A percentile compares a stretch with the other conserved stretches of the same genome.
These are phyloP conservation scores for Ictalurus punctatus DNA, from an alignment of 2,113 vertebrate genomes.

Conservation along the genomic window DNA sequence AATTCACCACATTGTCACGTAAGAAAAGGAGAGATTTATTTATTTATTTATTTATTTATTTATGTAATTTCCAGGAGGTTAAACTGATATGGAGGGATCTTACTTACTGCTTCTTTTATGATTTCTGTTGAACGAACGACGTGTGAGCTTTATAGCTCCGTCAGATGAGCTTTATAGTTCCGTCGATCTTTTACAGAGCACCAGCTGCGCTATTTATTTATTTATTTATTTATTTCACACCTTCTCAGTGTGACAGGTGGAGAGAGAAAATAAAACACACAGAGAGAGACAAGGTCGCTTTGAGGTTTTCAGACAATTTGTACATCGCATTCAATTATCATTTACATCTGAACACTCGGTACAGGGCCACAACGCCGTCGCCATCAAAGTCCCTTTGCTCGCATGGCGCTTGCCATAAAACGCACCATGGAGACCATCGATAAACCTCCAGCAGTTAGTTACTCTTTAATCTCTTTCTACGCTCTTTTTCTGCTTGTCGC, in stretches of 20 bases:
- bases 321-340: background rate
- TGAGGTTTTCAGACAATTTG: slow-evolving; percentile 21
- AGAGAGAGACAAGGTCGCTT: background rate
- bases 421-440: slow-evolving; percentile 9
- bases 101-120: background rate
- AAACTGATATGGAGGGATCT: background rate
- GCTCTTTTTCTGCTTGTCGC: slow-evolving; percentile 48
- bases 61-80: background rate
- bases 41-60: too few relatives aligned
- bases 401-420: slow-evolving; percentile 19
- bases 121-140: background rate
- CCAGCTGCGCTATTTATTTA: background rate
- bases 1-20: background rate
- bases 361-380: background rate
- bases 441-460: slow-evolving; percentile 41
- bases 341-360: background rate
- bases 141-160: background rate
- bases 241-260: background rate
- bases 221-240: background rate
- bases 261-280: background rate
- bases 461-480: slow-evolving; percentile 51
- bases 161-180: background rate
- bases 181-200: background rate
- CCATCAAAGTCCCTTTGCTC: slow-evolving; percentile 41
- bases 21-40: background rate